Evolutionary conservation across 2,797 vertebrate species (phyloP), one percentile per base, ranked within the genome.

Genomic region (Micrastur ruficollis): DNA sequence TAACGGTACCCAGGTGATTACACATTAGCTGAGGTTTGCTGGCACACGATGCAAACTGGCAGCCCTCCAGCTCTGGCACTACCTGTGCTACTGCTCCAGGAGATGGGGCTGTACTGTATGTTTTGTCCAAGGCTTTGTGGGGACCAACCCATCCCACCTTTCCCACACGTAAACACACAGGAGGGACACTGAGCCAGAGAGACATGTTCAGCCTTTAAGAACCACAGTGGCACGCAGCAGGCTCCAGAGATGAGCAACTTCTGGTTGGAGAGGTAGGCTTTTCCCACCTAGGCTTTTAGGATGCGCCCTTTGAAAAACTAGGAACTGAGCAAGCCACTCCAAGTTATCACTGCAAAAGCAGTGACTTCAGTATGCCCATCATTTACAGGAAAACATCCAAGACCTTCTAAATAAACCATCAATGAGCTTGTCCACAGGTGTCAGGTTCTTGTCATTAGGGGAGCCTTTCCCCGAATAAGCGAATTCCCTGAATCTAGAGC

Each of bases 101-200:
- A 66, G 36, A 81, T 86, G 62, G 59, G 21, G 63, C 7, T 9
- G 22, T 6, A 40, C 55, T 7, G 32, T 8, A 21, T 5, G 32
- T n/a, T 46, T 44, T 20, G 22, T 40, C 55, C 44, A 36, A 66
- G 47, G 62, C 42, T 80, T 79, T 1, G 1, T 25, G 25, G 20
- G 36, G 27, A 84, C 17, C 2, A 3, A 31, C 7, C 13, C 52
- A 52, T 9, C 6, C 34, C 58, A 44, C 14, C n/a, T 42, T 38
- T 61, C 56, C 50, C 62, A 66, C 3, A 2, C 0, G 0, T 14
- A 23, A 53, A 58, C 29, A 53, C n/a, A 36, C 19, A 34, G 12
- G 52, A 66, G 10, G 20, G 42, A 46, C 50, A 47, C 8, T 21
- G 40, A 85, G 19, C 6, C 18, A 29, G 31, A 55, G 72, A 46